These are phyloP conservation scores for Nymphalis io DNA, from an alignment of 1,140 invertebrate genomes.

Conservation along the genomic window DNA sequence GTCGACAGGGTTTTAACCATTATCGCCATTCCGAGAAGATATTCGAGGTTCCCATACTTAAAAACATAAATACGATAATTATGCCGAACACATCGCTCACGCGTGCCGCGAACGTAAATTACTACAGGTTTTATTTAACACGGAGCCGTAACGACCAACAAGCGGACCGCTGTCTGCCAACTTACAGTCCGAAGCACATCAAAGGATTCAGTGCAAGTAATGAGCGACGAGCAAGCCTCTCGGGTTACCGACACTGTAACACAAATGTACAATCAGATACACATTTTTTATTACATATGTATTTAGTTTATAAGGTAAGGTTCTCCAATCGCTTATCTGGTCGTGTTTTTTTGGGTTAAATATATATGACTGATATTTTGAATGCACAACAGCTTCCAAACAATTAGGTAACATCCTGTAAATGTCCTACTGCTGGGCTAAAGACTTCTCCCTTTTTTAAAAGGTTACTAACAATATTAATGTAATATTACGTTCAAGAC, in stretches of 20 bases:
- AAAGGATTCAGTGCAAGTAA: slow-evolving; percentile 51
- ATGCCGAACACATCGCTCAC: slow-evolving; percentile 47
- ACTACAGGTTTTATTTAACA: slow-evolving; percentile 55
- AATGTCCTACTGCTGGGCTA: no score
- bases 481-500: slow-evolving; percentile 2
- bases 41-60: slow-evolving; percentile 54
- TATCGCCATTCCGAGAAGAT: slow-evolving; percentile 58
- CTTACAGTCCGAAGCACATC: slow-evolving; percentile 43
- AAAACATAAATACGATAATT: slow-evolving; percentile 48
- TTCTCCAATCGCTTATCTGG: background rate
- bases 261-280: slow-evolving; percentile 1
- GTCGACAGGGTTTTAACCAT: slow-evolving; percentile 39
- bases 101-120: slow-evolving; percentile 67
- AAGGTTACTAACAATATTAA: background rate
- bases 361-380: no score
- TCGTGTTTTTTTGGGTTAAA: background rate
- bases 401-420: no score
- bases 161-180: slow-evolving; percentile 55
- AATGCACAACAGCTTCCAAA: no score
- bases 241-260: slow-evolving; percentile 19
- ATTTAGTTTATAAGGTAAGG: background rate
- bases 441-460: no score
- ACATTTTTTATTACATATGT: background rate
- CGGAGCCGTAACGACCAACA: slow-evolving; percentile 58
- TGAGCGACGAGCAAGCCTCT: slow-evolving; percentile 37